Evolutionary conservation across 1,140 invertebrate species (phyloP).

Genomic region (Drosophila eugracilis): DNA sequence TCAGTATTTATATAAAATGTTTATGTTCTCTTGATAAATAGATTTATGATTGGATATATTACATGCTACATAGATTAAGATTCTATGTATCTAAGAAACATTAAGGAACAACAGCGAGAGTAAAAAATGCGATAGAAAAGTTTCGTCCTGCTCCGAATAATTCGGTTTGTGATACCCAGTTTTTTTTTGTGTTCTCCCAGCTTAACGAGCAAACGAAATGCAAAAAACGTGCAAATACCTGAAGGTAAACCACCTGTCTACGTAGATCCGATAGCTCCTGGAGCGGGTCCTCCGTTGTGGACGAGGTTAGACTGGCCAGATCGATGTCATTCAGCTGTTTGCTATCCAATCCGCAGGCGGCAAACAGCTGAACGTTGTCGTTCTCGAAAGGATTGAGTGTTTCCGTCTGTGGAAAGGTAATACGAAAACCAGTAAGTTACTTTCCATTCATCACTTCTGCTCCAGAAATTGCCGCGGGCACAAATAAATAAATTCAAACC

Average conservation of each 20-base stretch:
- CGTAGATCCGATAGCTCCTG: slow-evolving; percentile 91
- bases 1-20: slow-evolving; percentile 16
- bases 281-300: slow-evolving; percentile 85
- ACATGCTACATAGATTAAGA: slow-evolving; percentile 44
- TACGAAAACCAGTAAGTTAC: slow-evolving; percentile 1
- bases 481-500: slow-evolving; percentile 11
- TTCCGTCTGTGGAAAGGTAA: slow-evolving; percentile 87
- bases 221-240: slow-evolving; percentile 86
- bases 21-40: slow-evolving; percentile 11
- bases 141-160: slow-evolving; percentile 50
- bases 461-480: neutral
- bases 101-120: slow-evolving; percentile 58
- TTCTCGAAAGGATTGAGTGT: slow-evolving; percentile 95
- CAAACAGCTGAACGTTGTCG: slow-evolving; percentile 91
- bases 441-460: slow-evolving; percentile 12
- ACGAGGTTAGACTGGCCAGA: slow-evolving; percentile 85
- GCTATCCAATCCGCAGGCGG: slow-evolving; percentile 85
- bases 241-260: slow-evolving; percentile 91
- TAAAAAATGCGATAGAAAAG: slow-evolving; percentile 29
- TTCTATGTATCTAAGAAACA: slow-evolving; percentile 34
- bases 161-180: slow-evolving; percentile 44
- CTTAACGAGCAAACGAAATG: slow-evolving; percentile 75
- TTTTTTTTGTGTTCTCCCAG: slow-evolving; percentile 31
- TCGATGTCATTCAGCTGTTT: slow-evolving; percentile 87
- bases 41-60: slow-evolving; percentile 22